Conservation (phyloP, 2,113 vertebrate genomes). For the Oreochromis tanganicae region DNA sequence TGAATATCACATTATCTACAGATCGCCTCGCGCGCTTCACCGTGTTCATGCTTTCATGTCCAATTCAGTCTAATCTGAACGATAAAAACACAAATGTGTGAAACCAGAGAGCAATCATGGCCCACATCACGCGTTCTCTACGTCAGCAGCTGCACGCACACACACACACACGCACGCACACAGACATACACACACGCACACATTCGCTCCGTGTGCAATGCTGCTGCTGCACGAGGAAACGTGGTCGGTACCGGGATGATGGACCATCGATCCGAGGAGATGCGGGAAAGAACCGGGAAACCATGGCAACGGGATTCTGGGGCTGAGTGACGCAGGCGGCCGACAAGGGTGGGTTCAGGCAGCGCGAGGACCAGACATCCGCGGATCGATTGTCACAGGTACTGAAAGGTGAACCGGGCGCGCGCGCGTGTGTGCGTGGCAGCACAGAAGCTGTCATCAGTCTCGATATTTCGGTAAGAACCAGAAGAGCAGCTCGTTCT, state of each 20-base stretch:
- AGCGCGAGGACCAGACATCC: not conserved
- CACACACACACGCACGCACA: not conserved
- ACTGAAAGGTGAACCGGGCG: not conserved
- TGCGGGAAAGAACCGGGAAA: not conserved
- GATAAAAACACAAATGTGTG: not conserved
- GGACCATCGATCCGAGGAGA: not conserved
- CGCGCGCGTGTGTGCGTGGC: not conserved
- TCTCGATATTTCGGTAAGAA: not conserved
- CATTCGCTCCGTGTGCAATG: not conserved
- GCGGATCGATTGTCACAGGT: not conserved
- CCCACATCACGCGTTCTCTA: conserved; percentile 3
- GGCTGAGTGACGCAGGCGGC: not conserved
- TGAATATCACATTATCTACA: not conserved
- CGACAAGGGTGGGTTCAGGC: not conserved
- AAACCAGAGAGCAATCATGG: not conserved
- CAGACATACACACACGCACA: not conserved
- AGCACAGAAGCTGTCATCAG: not conserved
- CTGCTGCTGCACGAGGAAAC: not conserved
- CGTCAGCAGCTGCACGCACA: conserved; percentile 19
- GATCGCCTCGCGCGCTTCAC: not conserved
- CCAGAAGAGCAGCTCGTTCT: not conserved
- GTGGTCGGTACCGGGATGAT: not conserved
- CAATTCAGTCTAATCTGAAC: not conserved
- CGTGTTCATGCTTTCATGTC: not conserved
- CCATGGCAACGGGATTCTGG: conserved; percentile 12